phyloP scores from a whole-genome alignment of 2,888 invertebrate species.

The Scaeva pyrastri region DNA sequence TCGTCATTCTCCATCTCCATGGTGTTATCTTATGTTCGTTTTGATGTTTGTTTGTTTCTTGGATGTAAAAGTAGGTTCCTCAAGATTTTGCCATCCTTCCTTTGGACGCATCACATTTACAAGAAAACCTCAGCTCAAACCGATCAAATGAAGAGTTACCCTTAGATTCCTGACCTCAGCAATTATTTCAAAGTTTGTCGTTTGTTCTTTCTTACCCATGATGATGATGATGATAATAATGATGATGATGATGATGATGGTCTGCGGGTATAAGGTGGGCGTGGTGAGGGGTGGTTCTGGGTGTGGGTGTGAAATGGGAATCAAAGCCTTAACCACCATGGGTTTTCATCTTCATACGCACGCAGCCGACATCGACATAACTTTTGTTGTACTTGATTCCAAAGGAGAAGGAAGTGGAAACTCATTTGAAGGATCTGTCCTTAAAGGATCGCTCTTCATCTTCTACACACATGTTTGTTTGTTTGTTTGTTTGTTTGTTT shows the following conservation, averaged over 20 bases:
- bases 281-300: no score
- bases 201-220: conserved; percentile 42
- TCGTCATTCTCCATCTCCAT: not conserved
- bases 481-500: conserved; percentile 45
- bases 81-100: conserved; percentile 30
- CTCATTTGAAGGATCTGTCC: conserved; percentile 62
- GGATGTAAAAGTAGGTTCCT: conserved; percentile 43
- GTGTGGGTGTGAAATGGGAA: not conserved
- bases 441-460: conserved; percentile 42
- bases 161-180: conserved; percentile 71
- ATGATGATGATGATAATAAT: not conserved
- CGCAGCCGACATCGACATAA: conserved; percentile 30
- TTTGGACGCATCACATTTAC: conserved; percentile 21
- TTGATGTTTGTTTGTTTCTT: not conserved
- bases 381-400: conserved; percentile 44
- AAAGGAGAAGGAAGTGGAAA: conserved; percentile 61
- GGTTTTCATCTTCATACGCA: conserved; percentile 8
- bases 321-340: conserved; percentile 45
- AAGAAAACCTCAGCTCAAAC: conserved; percentile 52
- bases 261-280: no score
- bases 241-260: no score
- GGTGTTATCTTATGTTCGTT: conserved; percentile 6
- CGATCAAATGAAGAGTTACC: conserved; percentile 44
- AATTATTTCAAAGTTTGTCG: conserved; percentile 75
- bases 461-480: conserved; percentile 41